Percentiles rank a stretch among this genome's conserved stretches.
Evolutionary conservation across 1,140 invertebrate genomes (phyloP).

Genomic region (Belonocnema kinseyi): DNA sequence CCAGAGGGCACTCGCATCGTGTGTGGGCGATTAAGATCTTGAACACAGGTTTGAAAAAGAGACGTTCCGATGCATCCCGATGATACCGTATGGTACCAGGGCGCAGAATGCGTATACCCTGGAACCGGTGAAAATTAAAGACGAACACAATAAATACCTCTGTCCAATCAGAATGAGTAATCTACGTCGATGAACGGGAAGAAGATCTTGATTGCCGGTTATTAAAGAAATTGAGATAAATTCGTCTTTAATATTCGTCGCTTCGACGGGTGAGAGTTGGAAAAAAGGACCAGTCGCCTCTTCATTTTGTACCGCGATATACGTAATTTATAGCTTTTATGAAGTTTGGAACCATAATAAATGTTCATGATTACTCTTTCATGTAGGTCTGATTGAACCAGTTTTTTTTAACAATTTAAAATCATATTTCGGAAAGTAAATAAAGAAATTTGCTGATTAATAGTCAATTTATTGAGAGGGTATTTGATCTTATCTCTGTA

Average conservation of each 20-base stretch:
- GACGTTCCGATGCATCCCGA: constrained; percentile 27
- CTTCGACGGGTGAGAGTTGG: background rate
- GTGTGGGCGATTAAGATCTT: constrained; percentile 29
- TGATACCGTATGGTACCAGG: constrained; percentile 17
- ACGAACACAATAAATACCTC: constrained; percentile 20
- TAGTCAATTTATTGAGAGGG: too few relatives aligned
- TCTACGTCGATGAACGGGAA: background rate
- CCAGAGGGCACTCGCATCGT: constrained; percentile 19
- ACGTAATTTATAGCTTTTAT: constrained; percentile 9
- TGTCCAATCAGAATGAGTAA: constrained; percentile 18
- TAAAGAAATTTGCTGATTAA: too few relatives aligned
- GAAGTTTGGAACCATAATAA: background rate
- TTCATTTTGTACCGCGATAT: constrained; percentile 1
- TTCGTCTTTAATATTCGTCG: constrained; percentile 31
- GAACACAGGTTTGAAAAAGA: constrained; percentile 20
- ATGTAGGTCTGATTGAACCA: background rate
- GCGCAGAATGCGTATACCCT: constrained; percentile 3
- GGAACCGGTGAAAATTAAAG: constrained; percentile 24
- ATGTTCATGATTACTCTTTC: background rate
- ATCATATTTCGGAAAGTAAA: too few relatives aligned
- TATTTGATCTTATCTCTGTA: too few relatives aligned
- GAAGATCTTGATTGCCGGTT: constrained; percentile 21
- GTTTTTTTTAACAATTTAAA: too few relatives aligned
- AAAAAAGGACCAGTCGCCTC: background rate
- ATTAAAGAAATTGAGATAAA: constrained; percentile 32